phyloP scores from a whole-genome alignment of 2,888 invertebrate species.

The Hirtodrosophila alboralis region DNA sequence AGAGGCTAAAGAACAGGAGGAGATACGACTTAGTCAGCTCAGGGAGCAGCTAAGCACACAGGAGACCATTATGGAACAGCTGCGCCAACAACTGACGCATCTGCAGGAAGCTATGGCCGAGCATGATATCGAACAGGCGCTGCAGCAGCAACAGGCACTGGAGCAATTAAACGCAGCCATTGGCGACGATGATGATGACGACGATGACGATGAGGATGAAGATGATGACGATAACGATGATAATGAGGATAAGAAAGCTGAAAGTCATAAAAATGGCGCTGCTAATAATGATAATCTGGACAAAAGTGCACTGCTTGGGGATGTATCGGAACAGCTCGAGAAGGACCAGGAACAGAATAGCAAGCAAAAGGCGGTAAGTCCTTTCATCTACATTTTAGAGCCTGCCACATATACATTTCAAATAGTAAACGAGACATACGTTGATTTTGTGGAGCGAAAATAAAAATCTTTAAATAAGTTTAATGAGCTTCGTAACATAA shows the following conservation, averaged over 20 bases:
- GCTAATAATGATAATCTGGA: slow-evolving; percentile 6
- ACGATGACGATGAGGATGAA: slow-evolving; percentile 60
- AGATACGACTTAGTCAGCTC: slow-evolving; percentile 63
- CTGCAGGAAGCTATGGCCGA: slow-evolving; percentile 72
- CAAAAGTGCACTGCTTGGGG: background rate
- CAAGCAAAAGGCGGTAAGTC: slow-evolving; percentile 47
- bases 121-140: slow-evolving; percentile 69
- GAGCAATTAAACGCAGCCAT: slow-evolving; percentile 72
- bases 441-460: too few species aligned
- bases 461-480: too few species aligned
- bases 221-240: slow-evolving; percentile 23
- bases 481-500: too few species aligned
- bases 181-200: slow-evolving; percentile 63
- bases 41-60: slow-evolving; percentile 72
- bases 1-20: slow-evolving; percentile 77
- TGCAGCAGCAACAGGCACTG: slow-evolving; percentile 75
- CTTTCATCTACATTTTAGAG: background rate
- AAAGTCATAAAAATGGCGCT: slow-evolving; percentile 12
- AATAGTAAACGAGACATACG: too few species aligned
- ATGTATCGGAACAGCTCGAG: background rate
- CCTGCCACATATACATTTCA: background rate
- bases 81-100: slow-evolving; percentile 75
- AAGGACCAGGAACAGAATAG: slow-evolving; percentile 14
- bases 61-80: slow-evolving; percentile 76
- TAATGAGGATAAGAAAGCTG: slow-evolving; percentile 20